phyloP scores from a whole-genome alignment of 2,888 invertebrate genomes.

The Epinotia bilunana region DNA sequence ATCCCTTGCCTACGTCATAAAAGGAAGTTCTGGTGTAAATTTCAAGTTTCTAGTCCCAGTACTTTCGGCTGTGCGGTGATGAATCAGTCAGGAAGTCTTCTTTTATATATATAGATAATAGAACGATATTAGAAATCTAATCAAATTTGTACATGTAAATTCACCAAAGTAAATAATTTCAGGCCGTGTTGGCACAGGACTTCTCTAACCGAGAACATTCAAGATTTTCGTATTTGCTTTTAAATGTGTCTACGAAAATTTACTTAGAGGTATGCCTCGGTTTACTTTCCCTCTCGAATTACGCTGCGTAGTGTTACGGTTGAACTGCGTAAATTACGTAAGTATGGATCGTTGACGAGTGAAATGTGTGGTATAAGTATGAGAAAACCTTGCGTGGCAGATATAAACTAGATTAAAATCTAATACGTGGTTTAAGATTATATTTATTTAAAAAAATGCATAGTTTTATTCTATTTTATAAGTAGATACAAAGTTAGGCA shows the following conservation, averaged over 20 bases:
- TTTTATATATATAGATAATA: too few relatives aligned
- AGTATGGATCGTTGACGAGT: not conserved
- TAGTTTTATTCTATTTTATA: too few relatives aligned
- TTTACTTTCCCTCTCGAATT: constrained; percentile 5
- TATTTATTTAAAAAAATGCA: too few relatives aligned
- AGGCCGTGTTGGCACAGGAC: constrained; percentile 12
- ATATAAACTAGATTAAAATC: too few relatives aligned
- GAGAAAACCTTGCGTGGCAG: too few relatives aligned
- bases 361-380: not conserved
- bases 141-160: constrained; percentile 14
- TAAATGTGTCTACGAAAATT: constrained; percentile 6
- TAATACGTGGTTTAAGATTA: too few relatives aligned
- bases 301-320: not conserved
- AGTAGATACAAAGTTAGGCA: too few relatives aligned
- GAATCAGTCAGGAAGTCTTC: too few relatives aligned
- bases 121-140: not conserved
- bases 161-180: constrained; percentile 27
- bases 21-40: too few relatives aligned
- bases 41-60: too few relatives aligned
- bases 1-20: too few relatives aligned
- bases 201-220: constrained; percentile 6
- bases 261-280: not conserved
- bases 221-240: constrained; percentile 2
- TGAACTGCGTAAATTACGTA: not conserved
- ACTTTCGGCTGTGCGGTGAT: too few relatives aligned